phyloP scores from a whole-genome alignment of 2,888 invertebrate genomes.

The Hemistola chrysoprasaria region DNA sequence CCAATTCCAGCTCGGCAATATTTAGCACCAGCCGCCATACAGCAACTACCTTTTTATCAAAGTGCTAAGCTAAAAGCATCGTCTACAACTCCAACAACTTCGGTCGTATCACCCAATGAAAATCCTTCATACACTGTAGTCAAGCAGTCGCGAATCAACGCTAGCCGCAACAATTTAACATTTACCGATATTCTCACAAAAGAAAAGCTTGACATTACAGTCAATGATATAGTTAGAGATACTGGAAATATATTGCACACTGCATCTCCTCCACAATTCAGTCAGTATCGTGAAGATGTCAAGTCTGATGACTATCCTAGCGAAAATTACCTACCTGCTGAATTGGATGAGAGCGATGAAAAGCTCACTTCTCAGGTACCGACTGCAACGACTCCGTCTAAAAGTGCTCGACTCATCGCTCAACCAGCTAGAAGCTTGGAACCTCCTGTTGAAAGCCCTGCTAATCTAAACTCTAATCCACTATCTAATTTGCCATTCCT shows the following conservation, averaged over 20 bases:
- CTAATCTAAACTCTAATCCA: constrained; percentile 47
- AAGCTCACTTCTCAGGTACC: constrained; percentile 51
- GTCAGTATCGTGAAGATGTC: constrained; percentile 42
- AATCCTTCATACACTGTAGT: constrained; percentile 21
- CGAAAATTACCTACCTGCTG: constrained; percentile 44
- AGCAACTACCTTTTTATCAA: constrained; percentile 41
- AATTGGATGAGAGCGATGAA: constrained; percentile 52
- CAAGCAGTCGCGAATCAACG: constrained; percentile 41
- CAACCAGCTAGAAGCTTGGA: constrained; percentile 54
- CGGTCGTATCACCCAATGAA: constrained; percentile 2
- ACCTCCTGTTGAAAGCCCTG: constrained; percentile 51
- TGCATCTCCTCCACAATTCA: constrained; percentile 47
- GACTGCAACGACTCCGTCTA: constrained; percentile 37
- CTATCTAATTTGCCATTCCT: constrained; percentile 60
- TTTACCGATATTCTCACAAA: constrained; percentile 69
- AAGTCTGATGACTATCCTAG: constrained; percentile 44
- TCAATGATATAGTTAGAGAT: constrained; percentile 66
- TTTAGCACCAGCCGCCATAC: constrained; percentile 40
- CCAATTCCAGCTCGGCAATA: constrained; percentile 50
- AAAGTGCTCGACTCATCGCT: constrained; percentile 49
- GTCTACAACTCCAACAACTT: constrained; percentile 18
- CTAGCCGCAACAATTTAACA: constrained; percentile 56
- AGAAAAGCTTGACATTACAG: constrained; percentile 66
- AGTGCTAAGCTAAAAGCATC: constrained; percentile 30
- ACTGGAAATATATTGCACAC: constrained; percentile 58